Evolutionary conservation across 2,797 vertebrate genomes (phyloP).

Genomic region (Chiloscyllium punctatum): DNA sequence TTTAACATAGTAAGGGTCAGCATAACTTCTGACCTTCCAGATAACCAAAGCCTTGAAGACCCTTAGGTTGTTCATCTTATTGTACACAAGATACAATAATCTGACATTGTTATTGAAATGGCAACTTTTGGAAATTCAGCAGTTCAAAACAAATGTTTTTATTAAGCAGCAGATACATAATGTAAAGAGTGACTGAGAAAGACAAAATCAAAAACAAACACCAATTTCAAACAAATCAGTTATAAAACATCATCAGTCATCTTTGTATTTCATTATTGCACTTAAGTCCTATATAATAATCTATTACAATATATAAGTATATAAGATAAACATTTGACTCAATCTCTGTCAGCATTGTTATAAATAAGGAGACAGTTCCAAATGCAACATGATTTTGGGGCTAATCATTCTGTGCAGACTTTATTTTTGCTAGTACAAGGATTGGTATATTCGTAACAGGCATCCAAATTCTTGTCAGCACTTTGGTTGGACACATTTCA

Average conservation of each 20-base stretch:
- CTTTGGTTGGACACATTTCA: neutral
- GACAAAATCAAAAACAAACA: neutral
- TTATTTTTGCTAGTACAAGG: neutral
- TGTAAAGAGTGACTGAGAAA: constrained; percentile 22
- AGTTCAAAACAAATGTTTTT: constrained; percentile 26
- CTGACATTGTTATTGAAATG: neutral
- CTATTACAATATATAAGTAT: constrained; percentile 26
- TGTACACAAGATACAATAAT: neutral
- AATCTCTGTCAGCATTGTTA: constrained; percentile 25
- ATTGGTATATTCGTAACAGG: neutral
- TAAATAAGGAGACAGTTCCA: constrained; percentile 26
- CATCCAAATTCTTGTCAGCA: neutral
- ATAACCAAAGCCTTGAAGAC: neutral
- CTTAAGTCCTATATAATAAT: constrained; percentile 23
- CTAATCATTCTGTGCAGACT: constrained; percentile 16
- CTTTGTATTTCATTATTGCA: constrained; percentile 29
- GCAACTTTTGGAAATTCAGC: neutral
- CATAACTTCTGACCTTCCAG: neutral
- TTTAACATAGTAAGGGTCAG: neutral
- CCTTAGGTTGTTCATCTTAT: neutral
- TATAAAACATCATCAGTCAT: neutral
- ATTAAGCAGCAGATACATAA: constrained; percentile 36
- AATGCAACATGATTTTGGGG: neutral
- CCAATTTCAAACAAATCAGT: neutral
- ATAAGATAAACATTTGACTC: constrained; percentile 11